Conservation (phyloP, 2,113 vertebrate genomes). For the Sinocyclocheilus anshuiensis region DNA sequence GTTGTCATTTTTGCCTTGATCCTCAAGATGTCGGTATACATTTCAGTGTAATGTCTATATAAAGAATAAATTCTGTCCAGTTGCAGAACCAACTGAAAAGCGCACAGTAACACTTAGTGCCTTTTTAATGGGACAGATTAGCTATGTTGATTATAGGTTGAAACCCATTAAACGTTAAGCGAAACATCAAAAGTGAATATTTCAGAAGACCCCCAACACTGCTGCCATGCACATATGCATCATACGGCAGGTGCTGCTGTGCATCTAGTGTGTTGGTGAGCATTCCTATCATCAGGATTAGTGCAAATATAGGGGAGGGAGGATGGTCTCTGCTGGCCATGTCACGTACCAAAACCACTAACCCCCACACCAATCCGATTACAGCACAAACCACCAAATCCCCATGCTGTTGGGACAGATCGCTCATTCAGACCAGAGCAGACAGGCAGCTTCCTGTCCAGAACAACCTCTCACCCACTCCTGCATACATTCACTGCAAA, state of each 20-base stretch:
- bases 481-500: not conserved
- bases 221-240: not conserved
- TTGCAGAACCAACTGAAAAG: not conserved
- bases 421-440: conserved; percentile 52
- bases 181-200: not conserved
- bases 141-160: not conserved
- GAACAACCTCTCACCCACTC: not conserved
- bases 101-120: not conserved
- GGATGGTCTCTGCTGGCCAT: conserved; percentile 58
- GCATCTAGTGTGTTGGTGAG: not conserved
- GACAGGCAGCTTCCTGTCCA: conserved; percentile 1
- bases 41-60: not conserved
- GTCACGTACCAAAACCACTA: conserved; percentile 62
- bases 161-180: not conserved
- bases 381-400: conserved; percentile 74
- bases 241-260: conserved; percentile 8
- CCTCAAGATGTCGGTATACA: not conserved
- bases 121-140: not conserved
- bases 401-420: conserved; percentile 21
- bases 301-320: conserved; percentile 23
- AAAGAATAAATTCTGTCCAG: not conserved
- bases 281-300: not conserved
- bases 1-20: not conserved
- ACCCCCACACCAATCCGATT: conserved; percentile 72
- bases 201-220: not conserved